Evolutionary conservation across 2,113 vertebrate species (phyloP), one percentile per base, ranked within the genome.

Genomic region (Nanorana parkeri): DNA sequence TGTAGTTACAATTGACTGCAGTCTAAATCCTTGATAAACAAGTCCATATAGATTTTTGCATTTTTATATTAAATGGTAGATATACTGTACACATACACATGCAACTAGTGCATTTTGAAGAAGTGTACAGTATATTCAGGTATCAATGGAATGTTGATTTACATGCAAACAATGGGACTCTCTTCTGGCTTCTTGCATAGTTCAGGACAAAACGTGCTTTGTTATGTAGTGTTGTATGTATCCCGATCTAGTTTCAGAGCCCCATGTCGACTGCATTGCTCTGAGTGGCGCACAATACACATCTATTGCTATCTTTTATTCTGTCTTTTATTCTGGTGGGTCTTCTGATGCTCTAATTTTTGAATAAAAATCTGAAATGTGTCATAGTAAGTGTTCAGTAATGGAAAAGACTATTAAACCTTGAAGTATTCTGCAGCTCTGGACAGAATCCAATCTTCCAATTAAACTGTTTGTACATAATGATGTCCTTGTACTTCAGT

Each of bases 401-500:
- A 85, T 87, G 63, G 72, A 85, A 88, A 87, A 85, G 78, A 63
- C 71, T 83, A 79, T 61, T 85, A 86, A 77, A 83, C 86, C 87
- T 85, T 88, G 52, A 77, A 86, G 85, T 88, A 84, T 86, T 86
- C 77, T 68, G 64, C 28, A 80, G 60, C 81, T 81, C 83, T 88
- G 84, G 87, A 85, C 55, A 68, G 28, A 54, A 81, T 76, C 75
- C 80, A 73, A 75, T 79, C 77, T 87, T 87, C 23, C 82, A 23
- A 86, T 87, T 81, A 79, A 85, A 61, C 68, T 60, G 51, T 74
- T 83, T 78, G 72, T 82, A 63, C 84, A 86, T 89, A 90, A 88
- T 86, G 78, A 85, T 85, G 69, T 81, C 82, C 68, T 89, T 90
- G 77, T 89, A 84, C 78, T 86, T 82, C 24, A 24, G 69, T 83